Percentiles rank a stretch among this genome's conserved stretches.
phyloP scores from a whole-genome alignment of 2,888 invertebrate species.

The Sisyra nigra region DNA sequence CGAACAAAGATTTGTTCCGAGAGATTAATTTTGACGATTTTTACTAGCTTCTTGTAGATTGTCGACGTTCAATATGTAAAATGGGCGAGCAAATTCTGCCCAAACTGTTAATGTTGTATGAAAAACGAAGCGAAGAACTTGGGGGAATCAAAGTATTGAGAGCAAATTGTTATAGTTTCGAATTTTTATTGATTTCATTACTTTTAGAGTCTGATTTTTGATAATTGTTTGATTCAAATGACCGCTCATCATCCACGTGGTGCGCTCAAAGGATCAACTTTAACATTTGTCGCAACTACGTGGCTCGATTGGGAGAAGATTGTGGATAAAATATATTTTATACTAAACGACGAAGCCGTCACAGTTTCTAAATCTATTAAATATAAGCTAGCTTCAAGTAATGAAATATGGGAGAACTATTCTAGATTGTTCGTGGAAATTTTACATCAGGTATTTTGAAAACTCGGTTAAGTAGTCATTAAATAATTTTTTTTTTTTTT shows the following conservation, averaged over 20 bases:
- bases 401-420: neutral
- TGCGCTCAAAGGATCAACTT: conserved; percentile 18
- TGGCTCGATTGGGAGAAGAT: conserved; percentile 28
- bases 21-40: too few species aligned
- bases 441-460: neutral
- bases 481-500: neutral
- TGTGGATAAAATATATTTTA: conserved; percentile 23
- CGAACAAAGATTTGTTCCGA: too few species aligned
- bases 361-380: neutral
- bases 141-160: neutral
- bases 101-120: neutral
- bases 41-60: neutral
- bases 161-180: too few species aligned
- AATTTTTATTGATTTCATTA: too few species aligned
- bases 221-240: conserved; percentile 32
- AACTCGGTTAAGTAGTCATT: neutral
- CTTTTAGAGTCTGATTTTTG: conserved; percentile 26
- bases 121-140: conserved; percentile 1
- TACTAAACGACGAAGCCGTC: conserved; percentile 21
- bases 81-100: neutral
- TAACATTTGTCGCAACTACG: conserved; percentile 25
- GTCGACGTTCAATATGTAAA: neutral
- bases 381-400: conserved; percentile 2
- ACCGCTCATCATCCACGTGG: conserved; percentile 35
- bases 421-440: neutral